Evolutionary conservation across 2,888 invertebrate genomes (phyloP).

Genomic region (Rhaphigaster nebulosa): DNA sequence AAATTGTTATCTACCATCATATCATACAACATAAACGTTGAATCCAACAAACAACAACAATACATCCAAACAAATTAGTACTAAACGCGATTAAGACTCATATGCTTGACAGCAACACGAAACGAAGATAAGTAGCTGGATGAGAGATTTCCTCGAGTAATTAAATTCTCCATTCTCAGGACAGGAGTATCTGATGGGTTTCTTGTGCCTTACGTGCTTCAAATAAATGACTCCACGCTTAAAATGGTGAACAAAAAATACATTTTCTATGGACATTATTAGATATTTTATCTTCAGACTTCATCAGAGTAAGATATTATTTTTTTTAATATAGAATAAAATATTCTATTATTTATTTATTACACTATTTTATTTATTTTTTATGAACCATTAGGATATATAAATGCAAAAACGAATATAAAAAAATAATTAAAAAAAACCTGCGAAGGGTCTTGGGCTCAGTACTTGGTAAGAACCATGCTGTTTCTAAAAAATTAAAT

Average conservation of each 20-base stretch:
- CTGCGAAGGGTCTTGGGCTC: no score
- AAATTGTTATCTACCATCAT: no score
- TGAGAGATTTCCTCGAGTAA: slow-evolving; percentile 17
- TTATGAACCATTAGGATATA: no score
- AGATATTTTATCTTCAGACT: background rate
- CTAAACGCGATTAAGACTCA: background rate
- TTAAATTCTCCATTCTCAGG: slow-evolving; percentile 1
- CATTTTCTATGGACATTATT: background rate
- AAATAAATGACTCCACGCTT: background rate
- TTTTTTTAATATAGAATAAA: no score
- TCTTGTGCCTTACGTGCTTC: background rate
- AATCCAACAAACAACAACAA: background rate
- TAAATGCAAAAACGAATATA: no score
- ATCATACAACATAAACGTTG: background rate
- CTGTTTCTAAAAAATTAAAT: no score
- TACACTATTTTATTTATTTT: no score
- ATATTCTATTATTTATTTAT: no score
- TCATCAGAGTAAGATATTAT: no score
- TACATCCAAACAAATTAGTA: background rate
- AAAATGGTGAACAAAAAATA: background rate
- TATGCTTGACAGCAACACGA: background rate
- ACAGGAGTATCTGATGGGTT: background rate
- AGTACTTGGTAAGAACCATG: no score
- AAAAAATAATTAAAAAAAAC: no score
- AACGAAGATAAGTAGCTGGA: background rate